phyloP scores from a whole-genome alignment of 2,113 vertebrate species.

The Microtus oregoni region DNA sequence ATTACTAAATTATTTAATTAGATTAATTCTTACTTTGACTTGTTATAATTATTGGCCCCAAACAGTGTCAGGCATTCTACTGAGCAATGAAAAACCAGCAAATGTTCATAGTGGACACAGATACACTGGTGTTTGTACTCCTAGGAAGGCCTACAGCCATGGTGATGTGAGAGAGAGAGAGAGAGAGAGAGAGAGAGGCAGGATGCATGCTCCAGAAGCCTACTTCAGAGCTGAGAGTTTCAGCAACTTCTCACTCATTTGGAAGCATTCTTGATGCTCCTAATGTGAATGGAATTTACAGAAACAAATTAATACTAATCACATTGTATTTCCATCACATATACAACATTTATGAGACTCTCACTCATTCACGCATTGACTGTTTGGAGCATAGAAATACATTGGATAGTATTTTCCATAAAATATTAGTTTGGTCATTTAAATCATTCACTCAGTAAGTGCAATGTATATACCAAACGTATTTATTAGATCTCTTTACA shows the following conservation, averaged over 20 bases:
- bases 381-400: background rate
- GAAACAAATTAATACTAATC: background rate
- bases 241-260: background rate
- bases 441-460: background rate
- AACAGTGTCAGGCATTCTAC: background rate
- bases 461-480: background rate
- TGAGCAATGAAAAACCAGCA: constrained; percentile 1
- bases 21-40: constrained; percentile 46
- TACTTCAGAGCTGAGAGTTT: background rate
- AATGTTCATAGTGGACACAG: background rate
- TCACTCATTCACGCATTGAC: background rate
- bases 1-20: constrained; percentile 57
- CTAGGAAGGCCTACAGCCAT: background rate
- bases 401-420: background rate
- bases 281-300: constrained; percentile 12
- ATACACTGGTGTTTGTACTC: background rate
- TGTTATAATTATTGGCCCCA: background rate
- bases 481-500: constrained; percentile 19
- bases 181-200: background rate
- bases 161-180: background rate
- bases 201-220: background rate
- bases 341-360: background rate
- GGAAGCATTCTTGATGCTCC: background rate
- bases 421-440: constrained; percentile 4
- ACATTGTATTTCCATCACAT: background rate